phyloP scores from a whole-genome alignment of 1,140 invertebrate species.

The Apis florea region DNA sequence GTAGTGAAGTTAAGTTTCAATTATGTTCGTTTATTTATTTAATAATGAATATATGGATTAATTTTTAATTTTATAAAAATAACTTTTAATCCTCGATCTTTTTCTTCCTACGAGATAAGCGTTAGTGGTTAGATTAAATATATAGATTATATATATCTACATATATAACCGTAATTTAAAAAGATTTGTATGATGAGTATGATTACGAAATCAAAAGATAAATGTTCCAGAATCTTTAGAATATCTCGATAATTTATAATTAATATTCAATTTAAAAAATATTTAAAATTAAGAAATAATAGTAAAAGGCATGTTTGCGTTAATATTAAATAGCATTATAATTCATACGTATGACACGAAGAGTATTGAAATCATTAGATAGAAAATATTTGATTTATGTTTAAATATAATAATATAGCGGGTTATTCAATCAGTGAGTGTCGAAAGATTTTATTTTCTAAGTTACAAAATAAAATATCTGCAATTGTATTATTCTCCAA shows the following conservation, averaged over 20 bases:
- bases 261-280: background rate
- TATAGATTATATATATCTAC: no score
- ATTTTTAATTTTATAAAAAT: no score
- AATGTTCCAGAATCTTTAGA: background rate
- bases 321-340: background rate
- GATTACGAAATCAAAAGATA: background rate
- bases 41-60: no score
- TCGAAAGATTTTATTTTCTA: background rate
- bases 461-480: background rate
- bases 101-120: no score
- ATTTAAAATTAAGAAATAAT: background rate
- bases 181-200: no score
- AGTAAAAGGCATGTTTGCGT: background rate
- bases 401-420: background rate
- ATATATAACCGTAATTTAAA: no score
- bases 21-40: no score
- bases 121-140: no score
- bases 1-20: no score
- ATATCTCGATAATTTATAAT: background rate
- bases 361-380: background rate
- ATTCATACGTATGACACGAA: background rate
- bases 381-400: background rate
- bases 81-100: no score
- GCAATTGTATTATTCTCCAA: no score
- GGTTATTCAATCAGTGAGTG: background rate